phyloP scores from a whole-genome alignment of 37 sponge, comb jelly and placozoan genomes.

The Petrosia ficiformis region DNA sequence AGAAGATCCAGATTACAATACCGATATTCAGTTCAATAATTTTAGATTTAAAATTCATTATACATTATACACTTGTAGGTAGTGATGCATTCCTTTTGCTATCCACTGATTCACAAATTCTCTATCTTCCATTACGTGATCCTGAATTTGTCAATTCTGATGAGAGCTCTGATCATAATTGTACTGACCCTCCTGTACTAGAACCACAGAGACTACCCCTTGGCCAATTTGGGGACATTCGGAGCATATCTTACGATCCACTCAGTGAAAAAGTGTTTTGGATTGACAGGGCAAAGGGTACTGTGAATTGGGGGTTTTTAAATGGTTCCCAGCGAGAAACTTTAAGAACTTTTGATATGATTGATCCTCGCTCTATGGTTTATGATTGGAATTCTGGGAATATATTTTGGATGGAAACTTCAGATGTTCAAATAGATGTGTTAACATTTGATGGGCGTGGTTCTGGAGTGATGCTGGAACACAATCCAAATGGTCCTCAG shows the following conservation, averaged over 20 bases:
- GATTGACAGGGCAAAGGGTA: constrained; percentile 18
- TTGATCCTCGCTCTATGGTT: constrained; percentile 21
- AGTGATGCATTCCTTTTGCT: background rate
- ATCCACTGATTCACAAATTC: background rate
- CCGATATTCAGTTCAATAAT: too few species aligned
- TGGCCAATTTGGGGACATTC: background rate
- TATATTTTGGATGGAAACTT: constrained; percentile 18
- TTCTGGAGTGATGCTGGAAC: background rate
- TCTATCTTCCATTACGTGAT: background rate
- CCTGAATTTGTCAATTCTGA: background rate
- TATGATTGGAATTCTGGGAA: constrained; percentile 43
- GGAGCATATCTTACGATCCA: constrained; percentile 37
- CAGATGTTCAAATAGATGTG: constrained; percentile 25
- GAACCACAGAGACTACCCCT: constrained; percentile 7
- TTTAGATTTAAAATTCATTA: too few species aligned
- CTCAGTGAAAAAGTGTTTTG: constrained; percentile 28
- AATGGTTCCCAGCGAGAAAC: background rate
- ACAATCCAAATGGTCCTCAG: too few species aligned
- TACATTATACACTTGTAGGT: background rate
- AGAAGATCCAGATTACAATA: too few species aligned
- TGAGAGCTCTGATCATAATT: background rate
- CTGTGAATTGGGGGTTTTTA: background rate
- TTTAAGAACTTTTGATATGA: background rate
- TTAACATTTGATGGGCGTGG: constrained; percentile 12
- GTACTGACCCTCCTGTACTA: background rate